Evolutionary conservation across 92 coral and sea anemone species (phyloP).

Genomic region (Micromussa lordhowensis): DNA sequence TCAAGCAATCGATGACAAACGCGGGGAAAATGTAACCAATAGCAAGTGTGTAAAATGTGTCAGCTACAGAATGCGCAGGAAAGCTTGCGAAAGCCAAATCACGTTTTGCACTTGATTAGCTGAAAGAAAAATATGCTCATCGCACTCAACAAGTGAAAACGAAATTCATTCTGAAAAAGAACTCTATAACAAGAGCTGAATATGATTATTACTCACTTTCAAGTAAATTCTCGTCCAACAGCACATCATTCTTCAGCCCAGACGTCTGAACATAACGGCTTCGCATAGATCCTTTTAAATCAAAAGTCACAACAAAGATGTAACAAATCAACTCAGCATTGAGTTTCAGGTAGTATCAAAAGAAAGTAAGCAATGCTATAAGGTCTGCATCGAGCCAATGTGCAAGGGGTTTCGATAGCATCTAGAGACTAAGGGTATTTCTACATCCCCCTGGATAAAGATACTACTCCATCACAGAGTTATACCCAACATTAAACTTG

Average conservation of each 20-base stretch:
- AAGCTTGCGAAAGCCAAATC: neutral
- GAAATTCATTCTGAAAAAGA: too few species aligned
- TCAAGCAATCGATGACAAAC: too few species aligned
- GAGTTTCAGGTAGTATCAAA: neutral
- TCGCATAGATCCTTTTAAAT: slow-evolving; percentile 94
- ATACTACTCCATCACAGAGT: neutral
- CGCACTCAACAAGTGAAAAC: neutral
- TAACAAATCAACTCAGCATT: neutral
- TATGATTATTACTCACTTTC: slow-evolving; percentile 74
- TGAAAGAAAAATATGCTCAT: too few species aligned
- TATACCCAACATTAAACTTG: neutral
- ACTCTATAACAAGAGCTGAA: neutral
- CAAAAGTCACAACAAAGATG: slow-evolving; percentile 74
- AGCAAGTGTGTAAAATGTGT: too few species aligned
- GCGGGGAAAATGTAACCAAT: neutral
- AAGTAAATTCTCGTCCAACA: slow-evolving; percentile 94
- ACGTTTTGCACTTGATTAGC: neutral
- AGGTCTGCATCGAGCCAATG: too few species aligned
- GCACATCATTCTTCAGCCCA: slow-evolving; percentile 77
- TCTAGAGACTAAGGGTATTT: neutral
- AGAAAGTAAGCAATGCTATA: neutral
- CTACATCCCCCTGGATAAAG: neutral
- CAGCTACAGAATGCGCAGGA: neutral
- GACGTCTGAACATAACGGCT: slow-evolving; percentile 95
- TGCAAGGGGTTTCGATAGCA: neutral